Conservation (phyloP, 2,113 vertebrate genomes). For the Oncorhynchus keta region DNA sequence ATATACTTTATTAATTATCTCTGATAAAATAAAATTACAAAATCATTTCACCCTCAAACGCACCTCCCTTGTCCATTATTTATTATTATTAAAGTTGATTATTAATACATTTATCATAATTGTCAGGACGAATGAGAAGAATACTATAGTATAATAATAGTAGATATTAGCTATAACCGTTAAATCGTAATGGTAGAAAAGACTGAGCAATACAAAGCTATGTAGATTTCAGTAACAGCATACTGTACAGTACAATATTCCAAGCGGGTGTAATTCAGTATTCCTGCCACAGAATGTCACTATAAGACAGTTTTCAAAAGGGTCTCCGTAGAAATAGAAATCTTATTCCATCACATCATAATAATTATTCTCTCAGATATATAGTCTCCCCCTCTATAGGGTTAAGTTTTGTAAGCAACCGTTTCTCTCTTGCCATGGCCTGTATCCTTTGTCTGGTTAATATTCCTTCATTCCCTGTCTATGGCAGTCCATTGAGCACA, state of each 20-base stretch:
- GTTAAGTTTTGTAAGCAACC: conserved; percentile 56
- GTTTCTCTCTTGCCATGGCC: conserved; percentile 60
- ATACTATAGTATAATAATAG: conserved; percentile 76
- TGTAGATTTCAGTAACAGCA: conserved; percentile 67
- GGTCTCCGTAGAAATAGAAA: conserved; percentile 55
- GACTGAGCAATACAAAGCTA: conserved; percentile 81
- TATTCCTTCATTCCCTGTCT: conserved; percentile 54
- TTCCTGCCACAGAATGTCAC: conserved; percentile 78
- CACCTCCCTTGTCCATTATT: conserved; percentile 73
- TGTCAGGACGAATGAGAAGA: conserved; percentile 77
- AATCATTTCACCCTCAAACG: conserved; percentile 82
- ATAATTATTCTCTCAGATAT: conserved; percentile 55
- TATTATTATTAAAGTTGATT: conserved; percentile 69
- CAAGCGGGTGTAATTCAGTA: conserved; percentile 75
- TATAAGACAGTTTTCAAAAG: conserved; percentile 71
- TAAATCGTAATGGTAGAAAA: conserved; percentile 79
- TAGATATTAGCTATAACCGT: conserved; percentile 78
- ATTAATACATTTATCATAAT: conserved; percentile 75
- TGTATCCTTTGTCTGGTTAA: conserved; percentile 46
- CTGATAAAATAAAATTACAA: conserved; percentile 86
- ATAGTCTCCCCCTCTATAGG: conserved; percentile 49
- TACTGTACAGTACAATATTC: conserved; percentile 80
- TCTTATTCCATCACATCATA: conserved; percentile 60
- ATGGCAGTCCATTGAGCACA: conserved; percentile 53
- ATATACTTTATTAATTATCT: conserved; percentile 85